Evolutionary conservation across 1,140 invertebrate genomes (phyloP), one percentile per base, ranked within the genome.

Genomic region (Aplysia californica): DNA sequence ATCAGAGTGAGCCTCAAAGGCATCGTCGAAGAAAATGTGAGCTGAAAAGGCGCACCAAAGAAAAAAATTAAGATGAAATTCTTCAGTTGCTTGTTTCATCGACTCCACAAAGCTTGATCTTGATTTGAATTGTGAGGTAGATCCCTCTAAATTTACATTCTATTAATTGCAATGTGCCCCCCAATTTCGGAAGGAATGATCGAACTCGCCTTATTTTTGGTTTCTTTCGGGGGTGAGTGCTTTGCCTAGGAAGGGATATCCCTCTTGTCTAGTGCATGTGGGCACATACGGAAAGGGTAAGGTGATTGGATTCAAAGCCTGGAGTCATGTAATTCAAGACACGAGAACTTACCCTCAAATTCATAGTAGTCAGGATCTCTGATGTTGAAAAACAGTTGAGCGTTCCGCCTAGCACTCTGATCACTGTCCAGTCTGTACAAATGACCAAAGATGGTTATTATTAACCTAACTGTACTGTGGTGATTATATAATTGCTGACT

Each of bases 1-100:
- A 84, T 97, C 95, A 86, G 98, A 96, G 64, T 96, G 94, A 74
- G 97, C 93, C 92, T 99, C 96, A 87, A 98, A 99, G 23, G 97
- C 97, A 88, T 99, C 98, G 90, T 99, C 98, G 88, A 99, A 97
- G 91, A 97, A 99, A 78, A 99, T 98, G 86, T 99, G 98, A 56
- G 91, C 93, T 93, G 97, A 10, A 80, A 72, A 38, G 3, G 10
- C 2, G 39, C 35, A 59, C 29, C 20, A 29, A 55, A 56, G 20
- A 29, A 10, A 72, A 58, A 38, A 21, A 35, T 33, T n/a, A 38
- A 38, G 18, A n/a, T n/a, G n/a, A n/a, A n/a, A n/a, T n/a, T n/a
- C n/a, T n/a, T n/a, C n/a, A n/a, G n/a, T n/a, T n/a, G n/a, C n/a
- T n/a, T n/a, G n/a, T n/a, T n/a, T n/a, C n/a, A n/a, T n/a, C n/a